phyloP scores from a whole-genome alignment of 1,140 invertebrate species.

The Dreissena polymorpha region DNA sequence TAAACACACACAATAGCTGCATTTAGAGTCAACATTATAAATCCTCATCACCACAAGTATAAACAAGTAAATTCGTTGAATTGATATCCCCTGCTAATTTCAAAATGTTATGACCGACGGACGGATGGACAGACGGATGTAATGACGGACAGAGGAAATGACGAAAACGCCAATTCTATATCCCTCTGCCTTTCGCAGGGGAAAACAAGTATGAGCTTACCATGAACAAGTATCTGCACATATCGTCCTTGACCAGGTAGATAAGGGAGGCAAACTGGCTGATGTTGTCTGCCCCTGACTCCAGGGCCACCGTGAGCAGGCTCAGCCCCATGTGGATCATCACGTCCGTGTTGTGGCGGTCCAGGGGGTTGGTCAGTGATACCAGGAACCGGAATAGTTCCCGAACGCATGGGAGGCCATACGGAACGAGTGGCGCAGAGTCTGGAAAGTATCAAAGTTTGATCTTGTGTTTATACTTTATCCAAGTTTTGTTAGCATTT shows the following conservation, averaged over 20 bases:
- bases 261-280: conserved; percentile 90
- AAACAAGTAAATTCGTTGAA: too few relatives aligned
- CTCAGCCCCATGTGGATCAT: conserved; percentile 97
- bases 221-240: conserved; percentile 94
- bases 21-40: too few relatives aligned
- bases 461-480: too few relatives aligned
- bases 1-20: too few relatives aligned
- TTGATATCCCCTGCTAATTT: too few relatives aligned
- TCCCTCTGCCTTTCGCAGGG: too few relatives aligned
- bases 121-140: too few relatives aligned
- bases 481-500: background rate
- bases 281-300: conserved; percentile 94
- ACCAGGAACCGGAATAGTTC: conserved; percentile 97
- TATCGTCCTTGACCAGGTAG: conserved; percentile 92
- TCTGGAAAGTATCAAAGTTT: conserved; percentile 35
- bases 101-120: too few relatives aligned
- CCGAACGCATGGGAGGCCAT: conserved; percentile 94
- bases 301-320: conserved; percentile 94
- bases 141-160: too few relatives aligned
- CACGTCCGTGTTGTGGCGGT: conserved; percentile 92
- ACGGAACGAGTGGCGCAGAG: conserved; percentile 86
- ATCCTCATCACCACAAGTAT: too few relatives aligned
- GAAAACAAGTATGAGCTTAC: conserved; percentile 75
- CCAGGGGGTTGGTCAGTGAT: conserved; percentile 89
- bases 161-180: too few relatives aligned